Base-by-base conservation (phyloP, 2,797 vertebrate species). In the Lagorchestes hirsutus region DNA sequence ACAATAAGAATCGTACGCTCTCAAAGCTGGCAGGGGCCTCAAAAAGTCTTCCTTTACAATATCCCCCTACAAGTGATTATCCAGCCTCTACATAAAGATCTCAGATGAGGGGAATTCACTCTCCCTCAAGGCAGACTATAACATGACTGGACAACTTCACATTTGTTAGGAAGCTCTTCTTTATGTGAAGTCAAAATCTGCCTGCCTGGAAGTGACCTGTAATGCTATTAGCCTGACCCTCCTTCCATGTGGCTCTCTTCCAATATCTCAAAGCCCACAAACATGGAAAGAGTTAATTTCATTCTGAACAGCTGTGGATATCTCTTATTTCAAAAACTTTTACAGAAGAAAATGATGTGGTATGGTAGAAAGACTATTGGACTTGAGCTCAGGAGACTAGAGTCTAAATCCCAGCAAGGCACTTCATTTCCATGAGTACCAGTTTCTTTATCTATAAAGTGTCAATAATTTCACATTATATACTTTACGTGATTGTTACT, bases 21-120 rank as follows among this genome's bases (percentile, higher is more conserved):
- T 82, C 74, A 82, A 40, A 74, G 74, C 8, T 46, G 40, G 74
- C 18, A 46, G 18, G 62, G 59, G 59, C 67, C 18, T 67, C 0
- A 94, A 27, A 57, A 95, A 40, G 55, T 95, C 27, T 40, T 46
- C 31, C 58, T 90, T 54, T 62, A 93, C 40, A 82, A 93, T 0
- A 67, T 94, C 56, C 58, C 50, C 94, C 74, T 82, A 92, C 46
- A 90, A 67, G 31, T 54, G 52, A 91, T 92, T 93, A 93, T 54
- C 55, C 59, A 56, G 55, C 3, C 87, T 58, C 55, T 62, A 18
- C 67, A 74, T 40, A 16, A 74, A 74, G 16, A 40, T 40, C 5
- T 74, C 67, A 40, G 34, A 22, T 40, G 16, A 74, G 67, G 62
- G 31, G 31, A 67, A 67, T 34, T 67, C 13, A n/a, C 62, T 67